Base-by-base conservation (phyloP, 1,140 invertebrate genomes). In the Trichonephila clavata region DNA sequence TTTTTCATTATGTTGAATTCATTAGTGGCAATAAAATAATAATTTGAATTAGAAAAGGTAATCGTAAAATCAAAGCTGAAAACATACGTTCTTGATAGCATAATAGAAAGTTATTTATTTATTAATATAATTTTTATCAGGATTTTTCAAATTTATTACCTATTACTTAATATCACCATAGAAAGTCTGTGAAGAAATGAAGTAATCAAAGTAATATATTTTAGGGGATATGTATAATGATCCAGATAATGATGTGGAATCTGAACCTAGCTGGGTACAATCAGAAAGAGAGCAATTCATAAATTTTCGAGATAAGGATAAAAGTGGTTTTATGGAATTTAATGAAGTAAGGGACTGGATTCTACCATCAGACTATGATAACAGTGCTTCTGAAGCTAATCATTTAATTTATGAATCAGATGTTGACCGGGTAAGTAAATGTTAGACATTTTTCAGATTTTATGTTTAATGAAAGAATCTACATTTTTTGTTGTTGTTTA, bases 321-420 rank as follows among this genome's bases (percentile, higher is more conserved):
- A 97, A 39, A 98, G 99, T 96, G 99, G 99, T 7, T 98, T 97
- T 95, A 97, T 99, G 96, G 97, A 99, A 95, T 96, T 96, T 93
- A 97, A 97, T 84, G 99, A 99, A 96, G 97, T 98, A 94, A 95
- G 95, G 95, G 97, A 97, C 59, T 99, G 99, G 99, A 99, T 99
- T 94, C 97, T 99, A 92, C 99, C 99, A 0, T 97, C 97, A 16
- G 98, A 99, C 95, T 99, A 99, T 96, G 99, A 99, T 96, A 99
- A 99, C 96, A 98, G 98, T 20, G 98, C 98, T 94, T 98, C 98
- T 5, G 99, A 99, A 96, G 97, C 99, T 0, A 97, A 98, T 90
- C 99, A 99, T 96, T 96, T 99, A 21, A 97, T 99, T 93, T 98
- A 98, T 95, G 98, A 99, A 95, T 98, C 99, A 1, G 99, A 99